phyloP scores from a whole-genome alignment of 2,797 vertebrate genomes.

The Euphonia xanthogaster region DNA sequence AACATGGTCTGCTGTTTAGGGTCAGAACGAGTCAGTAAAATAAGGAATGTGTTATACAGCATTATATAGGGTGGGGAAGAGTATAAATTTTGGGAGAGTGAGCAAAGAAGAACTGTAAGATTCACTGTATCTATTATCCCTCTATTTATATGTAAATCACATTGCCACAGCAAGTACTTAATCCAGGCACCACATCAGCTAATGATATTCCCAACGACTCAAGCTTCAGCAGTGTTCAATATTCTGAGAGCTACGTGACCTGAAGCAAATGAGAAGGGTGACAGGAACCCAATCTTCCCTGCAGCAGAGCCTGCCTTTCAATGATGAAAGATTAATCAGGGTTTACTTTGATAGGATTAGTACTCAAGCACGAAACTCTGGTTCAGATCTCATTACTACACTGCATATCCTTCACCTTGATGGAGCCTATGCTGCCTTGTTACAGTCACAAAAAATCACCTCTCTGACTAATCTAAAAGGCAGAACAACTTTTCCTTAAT shows the following conservation, averaged over 20 bases:
- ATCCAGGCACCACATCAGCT: conserved; percentile 46
- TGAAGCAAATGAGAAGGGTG: conserved; percentile 59
- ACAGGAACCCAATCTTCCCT: conserved; percentile 65
- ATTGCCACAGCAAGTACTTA: conserved; percentile 14
- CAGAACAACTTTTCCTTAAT: background rate
- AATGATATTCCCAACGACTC: conserved; percentile 33
- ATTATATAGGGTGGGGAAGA: background rate
- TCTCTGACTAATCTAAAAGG: conserved; percentile 1
- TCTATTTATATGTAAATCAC: conserved; percentile 61
- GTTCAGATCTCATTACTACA: conserved; percentile 62
- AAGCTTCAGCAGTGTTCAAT: conserved; percentile 37
- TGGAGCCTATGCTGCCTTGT: conserved; percentile 18
- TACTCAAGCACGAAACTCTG: conserved; percentile 55
- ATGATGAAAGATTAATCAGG: conserved; percentile 70
- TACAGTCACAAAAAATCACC: background rate
- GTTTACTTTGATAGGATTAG: conserved; percentile 72
- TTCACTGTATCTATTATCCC: background rate
- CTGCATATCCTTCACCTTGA: conserved; percentile 50
- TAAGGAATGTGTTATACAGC: background rate
- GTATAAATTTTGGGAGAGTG: background rate
- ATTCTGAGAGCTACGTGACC: conserved; percentile 60
- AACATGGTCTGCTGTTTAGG: background rate
- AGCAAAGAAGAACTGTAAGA: conserved; percentile 3
- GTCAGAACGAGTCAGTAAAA: background rate
- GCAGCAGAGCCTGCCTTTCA: conserved; percentile 8